A percentile compares a stretch with the other conserved stretches of the same genome.
Conservation (phyloP, 1,140 invertebrate genomes). For the Cydia splendana region DNA sequence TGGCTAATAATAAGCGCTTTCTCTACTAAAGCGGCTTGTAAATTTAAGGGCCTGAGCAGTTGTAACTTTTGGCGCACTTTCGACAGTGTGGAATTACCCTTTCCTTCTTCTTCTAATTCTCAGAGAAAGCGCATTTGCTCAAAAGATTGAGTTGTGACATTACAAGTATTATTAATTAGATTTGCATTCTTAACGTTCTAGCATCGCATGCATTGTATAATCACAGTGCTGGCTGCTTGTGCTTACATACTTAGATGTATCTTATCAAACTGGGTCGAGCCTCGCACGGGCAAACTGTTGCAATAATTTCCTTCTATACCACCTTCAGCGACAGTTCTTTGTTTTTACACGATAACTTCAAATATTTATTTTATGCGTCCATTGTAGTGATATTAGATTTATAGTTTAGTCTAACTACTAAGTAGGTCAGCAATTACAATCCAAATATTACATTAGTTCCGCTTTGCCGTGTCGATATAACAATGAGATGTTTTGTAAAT, state of each 20-base stretch:
- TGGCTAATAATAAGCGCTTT: no score
- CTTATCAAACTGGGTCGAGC: conserved; percentile 68
- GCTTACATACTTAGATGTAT: conserved; percentile 48
- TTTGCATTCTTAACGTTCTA: conserved; percentile 4
- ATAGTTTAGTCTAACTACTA: not conserved
- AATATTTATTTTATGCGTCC: not conserved
- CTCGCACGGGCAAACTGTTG: conserved; percentile 43
- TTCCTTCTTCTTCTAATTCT: not conserved
- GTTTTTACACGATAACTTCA: not conserved
- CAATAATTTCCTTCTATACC: conserved; percentile 61
- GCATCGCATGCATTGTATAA: conserved; percentile 21
- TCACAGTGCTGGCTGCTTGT: conserved; percentile 29
- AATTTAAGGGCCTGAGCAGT: no score
- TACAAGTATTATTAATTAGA: no score
- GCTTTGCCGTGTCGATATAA: not conserved
- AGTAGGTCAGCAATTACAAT: not conserved
- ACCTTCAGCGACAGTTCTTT: not conserved
- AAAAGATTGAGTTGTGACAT: no score
- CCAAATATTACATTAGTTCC: not conserved
- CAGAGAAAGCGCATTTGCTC: not conserved
- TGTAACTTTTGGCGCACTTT: no score
- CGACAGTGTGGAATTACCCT: no score
- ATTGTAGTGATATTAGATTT: not conserved
- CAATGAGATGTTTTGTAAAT: conserved; percentile 1
- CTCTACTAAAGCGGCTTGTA: no score